A percentile compares a stretch with the other conserved stretches of the same genome.
Evolutionary conservation across 2,113 vertebrate species (phyloP).

Genomic region (Dunckerocampus dactyliophorus): DNA sequence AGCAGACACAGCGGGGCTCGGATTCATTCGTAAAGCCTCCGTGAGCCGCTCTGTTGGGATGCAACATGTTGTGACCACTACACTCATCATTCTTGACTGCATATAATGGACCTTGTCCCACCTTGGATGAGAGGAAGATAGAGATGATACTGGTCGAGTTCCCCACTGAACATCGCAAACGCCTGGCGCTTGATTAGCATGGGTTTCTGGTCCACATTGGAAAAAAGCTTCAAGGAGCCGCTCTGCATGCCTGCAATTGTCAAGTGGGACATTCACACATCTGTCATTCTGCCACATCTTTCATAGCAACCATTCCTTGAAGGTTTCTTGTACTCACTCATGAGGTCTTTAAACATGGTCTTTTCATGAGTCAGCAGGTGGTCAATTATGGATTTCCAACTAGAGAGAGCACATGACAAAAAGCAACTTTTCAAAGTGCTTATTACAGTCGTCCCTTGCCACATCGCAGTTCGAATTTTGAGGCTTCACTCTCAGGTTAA

Average conservation of each 20-base stretch:
- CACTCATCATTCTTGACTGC: not conserved
- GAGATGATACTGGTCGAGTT: constrained; percentile 91
- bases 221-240: constrained; percentile 87
- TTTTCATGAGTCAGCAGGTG: constrained; percentile 97
- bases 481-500: too few species aligned
- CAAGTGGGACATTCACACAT: not conserved
- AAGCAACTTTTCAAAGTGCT: not conserved
- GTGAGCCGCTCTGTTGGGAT: constrained; percentile 84
- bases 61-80: not conserved
- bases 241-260: constrained; percentile 85
- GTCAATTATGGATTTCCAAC: constrained; percentile 93
- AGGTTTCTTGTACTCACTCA: constrained; percentile 84
- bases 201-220: constrained; percentile 88
- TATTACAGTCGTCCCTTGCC: not conserved
- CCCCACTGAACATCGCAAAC: constrained; percentile 93
- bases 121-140: constrained; percentile 97
- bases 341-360: constrained; percentile 97
- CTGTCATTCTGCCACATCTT: not conserved
- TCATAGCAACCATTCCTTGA: not conserved
- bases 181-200: constrained; percentile 94
- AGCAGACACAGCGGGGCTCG: constrained; percentile 78
- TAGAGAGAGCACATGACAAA: constrained; percentile 44
- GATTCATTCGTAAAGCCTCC: constrained; percentile 87
- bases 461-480: too few species aligned
- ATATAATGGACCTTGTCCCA: not conserved